A percentile compares a stretch with the other conserved stretches of the same genome.
These are phyloP conservation scores for Microchirus variegatus DNA, from an alignment of 2,797 vertebrate species.

Conservation along the genomic window DNA sequence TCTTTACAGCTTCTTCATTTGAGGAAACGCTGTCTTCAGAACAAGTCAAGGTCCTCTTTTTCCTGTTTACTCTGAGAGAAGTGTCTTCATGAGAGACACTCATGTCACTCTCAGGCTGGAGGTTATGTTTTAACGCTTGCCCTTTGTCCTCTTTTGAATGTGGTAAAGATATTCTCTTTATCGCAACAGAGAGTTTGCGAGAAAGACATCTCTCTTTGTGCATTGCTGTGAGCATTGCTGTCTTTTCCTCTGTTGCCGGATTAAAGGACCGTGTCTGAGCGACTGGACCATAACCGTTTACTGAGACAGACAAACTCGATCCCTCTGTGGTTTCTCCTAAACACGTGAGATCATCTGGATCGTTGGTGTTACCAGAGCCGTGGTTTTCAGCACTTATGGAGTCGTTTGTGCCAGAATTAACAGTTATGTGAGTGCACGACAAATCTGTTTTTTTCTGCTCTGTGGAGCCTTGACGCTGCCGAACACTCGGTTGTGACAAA, in stretches of 20 bases:
- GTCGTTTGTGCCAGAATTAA: background rate
- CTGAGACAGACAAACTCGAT: background rate
- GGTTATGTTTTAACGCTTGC: background rate
- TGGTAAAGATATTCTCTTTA: slow-evolving; percentile 25
- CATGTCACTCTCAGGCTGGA: slow-evolving; percentile 2
- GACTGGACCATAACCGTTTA: background rate
- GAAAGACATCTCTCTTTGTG: slow-evolving; percentile 39
- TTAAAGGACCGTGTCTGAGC: background rate
- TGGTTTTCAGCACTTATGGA: background rate
- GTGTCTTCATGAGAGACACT: background rate
- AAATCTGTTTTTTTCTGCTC: background rate
- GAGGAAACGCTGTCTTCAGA: slow-evolving; percentile 8
- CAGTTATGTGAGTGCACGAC: background rate
- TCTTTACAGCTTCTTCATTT: slow-evolving; percentile 6
- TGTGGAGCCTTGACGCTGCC: background rate
- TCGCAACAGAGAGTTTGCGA: slow-evolving; percentile 3
- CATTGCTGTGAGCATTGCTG: background rate
- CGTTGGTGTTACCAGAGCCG: fast-evolving
- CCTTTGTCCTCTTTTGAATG: slow-evolving; percentile 6
- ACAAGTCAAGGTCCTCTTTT: background rate
- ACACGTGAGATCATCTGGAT: background rate
- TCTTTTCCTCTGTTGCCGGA: background rate
- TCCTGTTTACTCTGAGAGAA: background rate
- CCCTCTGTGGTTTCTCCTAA: background rate
- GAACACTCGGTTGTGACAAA: background rate